Evolutionary conservation across 2,888 invertebrate species (phyloP), one percentile per base, ranked within the genome.

Genomic region (Acleris emargana): DNA sequence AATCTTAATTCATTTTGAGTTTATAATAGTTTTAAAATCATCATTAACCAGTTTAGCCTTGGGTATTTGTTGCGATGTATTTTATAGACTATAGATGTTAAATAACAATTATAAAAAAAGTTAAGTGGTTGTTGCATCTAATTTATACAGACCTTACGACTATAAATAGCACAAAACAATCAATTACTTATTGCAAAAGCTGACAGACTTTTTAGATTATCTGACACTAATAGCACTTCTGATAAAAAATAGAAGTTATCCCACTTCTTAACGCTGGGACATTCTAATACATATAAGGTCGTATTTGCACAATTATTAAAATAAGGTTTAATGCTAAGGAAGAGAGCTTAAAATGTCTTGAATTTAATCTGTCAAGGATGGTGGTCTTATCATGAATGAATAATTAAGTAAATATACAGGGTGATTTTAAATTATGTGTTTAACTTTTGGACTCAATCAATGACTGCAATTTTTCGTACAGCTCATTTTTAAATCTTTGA

Each of bases 161-260:
- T 18, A 50, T 42, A 64, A 64, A 54, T 49, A 42, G 54, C 54
- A 58, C 54, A 54, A 64, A 53, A 38, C 53, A 54, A 47, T 58
- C 20, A 25, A 59, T 59, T 49, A 59, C 18, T 59, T 54, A 55
- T 50, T 43, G 22, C 59, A 28, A 60, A 59, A 55, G 22, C 42
- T 64, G 59, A 55, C 59, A 64, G 59, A 42, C 47, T 47, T 50
- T 64, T 64, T 59, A 52, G 47, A 58, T 53, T 58, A 47, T 64
- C 64, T 25, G 42, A 28, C 13, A 13, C 43, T 64, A 64, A 64
- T 64, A 54, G 59, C 54, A 43, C 1, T 50, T 28, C 32, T 50
- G 64, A 64, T 64, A 64, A 64, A 64, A 43, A 9, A 6, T 22
- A 64, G 28, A 49, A 45, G 62, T 38, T 38, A 38, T 38, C 38